A percentile compares a stretch with the other conserved stretches of the same genome.
Evolutionary conservation across 2,113 vertebrate species (phyloP).

Genomic region (Rafetus swinhoei): DNA sequence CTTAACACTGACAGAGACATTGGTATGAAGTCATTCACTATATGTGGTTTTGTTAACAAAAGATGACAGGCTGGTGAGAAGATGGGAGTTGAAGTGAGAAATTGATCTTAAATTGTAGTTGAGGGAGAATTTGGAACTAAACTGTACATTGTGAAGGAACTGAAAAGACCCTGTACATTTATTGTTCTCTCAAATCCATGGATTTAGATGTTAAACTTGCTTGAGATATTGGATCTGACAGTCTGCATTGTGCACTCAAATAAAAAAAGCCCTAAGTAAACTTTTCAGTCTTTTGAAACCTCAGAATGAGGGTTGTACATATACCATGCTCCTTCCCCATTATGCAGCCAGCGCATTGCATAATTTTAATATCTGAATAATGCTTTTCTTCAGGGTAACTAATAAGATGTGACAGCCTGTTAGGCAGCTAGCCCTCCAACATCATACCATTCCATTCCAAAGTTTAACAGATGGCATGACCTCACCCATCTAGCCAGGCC

Average conservation of each 20-base stretch:
- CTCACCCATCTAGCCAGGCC: background rate
- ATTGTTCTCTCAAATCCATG: slow-evolving; percentile 21
- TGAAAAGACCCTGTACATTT: slow-evolving; percentile 6
- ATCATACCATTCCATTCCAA: background rate
- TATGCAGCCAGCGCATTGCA: background rate
- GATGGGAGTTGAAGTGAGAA: background rate
- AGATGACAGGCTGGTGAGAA: background rate
- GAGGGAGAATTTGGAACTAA: slow-evolving; percentile 18
- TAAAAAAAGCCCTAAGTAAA: slow-evolving; percentile 31
- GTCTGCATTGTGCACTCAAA: slow-evolving; percentile 16
- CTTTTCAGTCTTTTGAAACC: slow-evolving; percentile 30
- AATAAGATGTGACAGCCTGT: background rate
- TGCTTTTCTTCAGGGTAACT: slow-evolving; percentile 15
- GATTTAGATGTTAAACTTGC: slow-evolving; percentile 34
- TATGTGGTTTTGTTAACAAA: background rate
- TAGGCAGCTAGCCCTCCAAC: background rate
- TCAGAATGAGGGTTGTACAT: background rate
- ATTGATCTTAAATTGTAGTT: background rate
- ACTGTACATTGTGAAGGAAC: background rate
- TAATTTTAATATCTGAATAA: slow-evolving; percentile 24
- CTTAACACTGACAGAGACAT: background rate
- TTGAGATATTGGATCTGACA: slow-evolving; percentile 44
- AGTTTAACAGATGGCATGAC: background rate
- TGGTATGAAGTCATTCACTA: background rate
- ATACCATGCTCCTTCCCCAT: background rate